Evolutionary conservation across 2,113 vertebrate genomes (phyloP), one percentile per base, ranked within the genome.

Genomic region (Bufo gargarizans): DNA sequence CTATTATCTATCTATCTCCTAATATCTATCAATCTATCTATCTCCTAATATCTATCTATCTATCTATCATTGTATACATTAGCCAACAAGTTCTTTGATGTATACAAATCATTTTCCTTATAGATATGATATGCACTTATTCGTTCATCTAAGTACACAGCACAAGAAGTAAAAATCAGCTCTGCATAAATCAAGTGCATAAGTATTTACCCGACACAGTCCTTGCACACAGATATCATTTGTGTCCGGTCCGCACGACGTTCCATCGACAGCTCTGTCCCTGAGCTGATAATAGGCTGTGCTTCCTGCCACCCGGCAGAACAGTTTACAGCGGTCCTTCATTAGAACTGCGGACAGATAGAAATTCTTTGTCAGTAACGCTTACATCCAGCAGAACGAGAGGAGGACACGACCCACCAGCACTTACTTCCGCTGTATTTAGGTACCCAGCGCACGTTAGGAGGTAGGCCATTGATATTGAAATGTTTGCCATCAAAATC

Each of bases 401-500:
- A 65, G 11, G 67, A 69, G 43, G 8, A 43, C 0, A 33, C 20
- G 1, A 0, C 0, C 14, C 0, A 45, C 2, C 8, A 0, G 13
- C 77, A 94, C 98, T 98, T 94, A 99, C 99, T 99, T 95, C 99
- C 99, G 9, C 97, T 99, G 93, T 99, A 99, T 77, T 99, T 99
- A 86, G 98, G 98, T 78, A 99, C 97, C 99, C 99, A 99, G 94
- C 97, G 97, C 90, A 99, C 98, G 0, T 95, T 98, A 0, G 97
- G 96, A 93, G 96, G 97, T 93, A 99, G 96, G 89, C 98, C 97
- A 4, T 99, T 99, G 95, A 99, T 99, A 94, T 99, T 99, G 85
- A 99, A 99, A 92, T 99, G 98, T 72, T 97, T 97, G 90, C 99
- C 98, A 0, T 99, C 97, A 0, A 98, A 99, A 49, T 95, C 93